phyloP scores from a whole-genome alignment of 2,797 vertebrate genomes.

The Myripristis murdjan region DNA sequence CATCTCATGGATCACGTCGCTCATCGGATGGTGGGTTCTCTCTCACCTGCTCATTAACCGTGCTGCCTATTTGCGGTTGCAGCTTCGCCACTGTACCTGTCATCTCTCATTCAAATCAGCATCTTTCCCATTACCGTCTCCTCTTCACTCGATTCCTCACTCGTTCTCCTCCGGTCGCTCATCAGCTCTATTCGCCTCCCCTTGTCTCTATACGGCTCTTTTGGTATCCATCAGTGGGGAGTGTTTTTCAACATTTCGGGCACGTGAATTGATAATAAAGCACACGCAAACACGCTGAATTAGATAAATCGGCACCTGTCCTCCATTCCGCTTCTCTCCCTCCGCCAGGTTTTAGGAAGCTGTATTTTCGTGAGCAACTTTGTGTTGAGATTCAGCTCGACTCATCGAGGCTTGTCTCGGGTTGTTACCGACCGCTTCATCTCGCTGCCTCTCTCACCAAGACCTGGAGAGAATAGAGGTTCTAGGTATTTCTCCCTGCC shows the following conservation, averaged over 20 bases:
- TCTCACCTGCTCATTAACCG: slow-evolving; percentile 70
- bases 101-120: slow-evolving; percentile 68
- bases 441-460: slow-evolving; percentile 30
- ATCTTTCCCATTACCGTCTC: slow-evolving; percentile 33
- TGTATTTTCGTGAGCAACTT: slow-evolving; percentile 73
- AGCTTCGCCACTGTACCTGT: slow-evolving; percentile 64
- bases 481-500: slow-evolving; percentile 53
- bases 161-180: slow-evolving; percentile 27
- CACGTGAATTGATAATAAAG: slow-evolving; percentile 40
- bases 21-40: slow-evolving; percentile 18
- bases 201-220: slow-evolving; percentile 26
- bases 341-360: slow-evolving; percentile 34
- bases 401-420: slow-evolving; percentile 57
- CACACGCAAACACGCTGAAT: slow-evolving; percentile 33
- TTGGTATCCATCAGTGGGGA: slow-evolving; percentile 14
- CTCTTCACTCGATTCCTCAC: slow-evolving; percentile 45
- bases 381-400: slow-evolving; percentile 70
- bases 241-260: slow-evolving; percentile 44
- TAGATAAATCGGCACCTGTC: slow-evolving; percentile 54
- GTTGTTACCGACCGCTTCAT: slow-evolving; percentile 64
- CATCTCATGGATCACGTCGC: slow-evolving; percentile 33
- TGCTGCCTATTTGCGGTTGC: slow-evolving; percentile 38
- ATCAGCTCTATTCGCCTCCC: slow-evolving; percentile 14
- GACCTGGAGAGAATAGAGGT: slow-evolving; percentile 36
- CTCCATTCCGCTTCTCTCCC: slow-evolving; percentile 22